Conservation (phyloP, 2,113 vertebrate genomes). For the Peucedramus taeniatus region DNA sequence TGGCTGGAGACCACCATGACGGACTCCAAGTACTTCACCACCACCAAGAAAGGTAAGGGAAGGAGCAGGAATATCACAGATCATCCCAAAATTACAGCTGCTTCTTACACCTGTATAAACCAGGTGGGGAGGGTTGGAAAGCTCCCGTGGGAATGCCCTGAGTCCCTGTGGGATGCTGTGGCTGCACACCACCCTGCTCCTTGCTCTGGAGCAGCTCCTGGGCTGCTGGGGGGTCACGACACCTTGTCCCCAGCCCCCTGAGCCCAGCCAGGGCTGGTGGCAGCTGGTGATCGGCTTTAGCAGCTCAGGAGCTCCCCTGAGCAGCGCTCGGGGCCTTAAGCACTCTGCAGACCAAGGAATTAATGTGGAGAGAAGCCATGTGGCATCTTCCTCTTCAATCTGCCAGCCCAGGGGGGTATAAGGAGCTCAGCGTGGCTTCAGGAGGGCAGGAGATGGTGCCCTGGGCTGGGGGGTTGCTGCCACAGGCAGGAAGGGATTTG, state of each 20-base stretch:
- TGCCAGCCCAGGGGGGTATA: not conserved
- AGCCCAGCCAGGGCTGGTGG: not conserved
- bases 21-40: conserved; percentile 99
- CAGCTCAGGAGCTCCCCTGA: not conserved
- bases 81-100: not conserved
- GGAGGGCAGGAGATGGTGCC: not conserved
- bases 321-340: not conserved
- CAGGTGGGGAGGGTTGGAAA: not conserved
- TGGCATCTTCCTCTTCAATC: not conserved
- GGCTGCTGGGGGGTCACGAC: not conserved
- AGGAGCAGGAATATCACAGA: fast-evolving
- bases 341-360: not conserved
- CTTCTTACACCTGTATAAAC: not conserved
- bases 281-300: not conserved
- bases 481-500: not conserved
- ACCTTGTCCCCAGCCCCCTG: not conserved
- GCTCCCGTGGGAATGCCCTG: fast-evolving
- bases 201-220: not conserved
- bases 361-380: not conserved
- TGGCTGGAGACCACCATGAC: conserved; percentile 85
- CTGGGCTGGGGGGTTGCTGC: not conserved
- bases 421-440: not conserved
- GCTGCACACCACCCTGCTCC: not conserved
- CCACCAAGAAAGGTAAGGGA: conserved; percentile 94
- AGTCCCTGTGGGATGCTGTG: fast-evolving